Conservation (phyloP, 2,888 invertebrate genomes). For the Pteria penguin region DNA sequence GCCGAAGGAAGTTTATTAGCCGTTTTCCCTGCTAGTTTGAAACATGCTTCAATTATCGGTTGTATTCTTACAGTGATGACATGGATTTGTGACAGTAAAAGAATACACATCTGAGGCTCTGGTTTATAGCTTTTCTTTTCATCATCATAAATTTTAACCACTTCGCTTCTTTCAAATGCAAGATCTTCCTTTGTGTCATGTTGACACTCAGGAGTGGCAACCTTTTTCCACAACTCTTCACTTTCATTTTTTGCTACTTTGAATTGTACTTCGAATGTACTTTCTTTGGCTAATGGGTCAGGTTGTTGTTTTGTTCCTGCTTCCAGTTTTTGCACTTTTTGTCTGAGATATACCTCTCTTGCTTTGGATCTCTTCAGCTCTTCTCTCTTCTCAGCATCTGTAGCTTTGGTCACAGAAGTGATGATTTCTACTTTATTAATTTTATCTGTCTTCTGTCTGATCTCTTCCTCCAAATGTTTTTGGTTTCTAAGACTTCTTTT, state of each 20-base stretch:
- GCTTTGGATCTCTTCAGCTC: neutral
- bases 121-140: constrained; percentile 18
- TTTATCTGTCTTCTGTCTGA: no score
- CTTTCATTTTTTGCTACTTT: constrained; percentile 7
- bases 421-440: no score
- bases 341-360: constrained; percentile 7
- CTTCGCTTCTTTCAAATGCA: neutral
- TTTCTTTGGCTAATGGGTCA: neutral
- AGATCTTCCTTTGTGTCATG: neutral
- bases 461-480: no score
- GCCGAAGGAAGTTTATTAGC: constrained; percentile 12
- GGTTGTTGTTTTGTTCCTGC: neutral
- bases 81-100: constrained; percentile 27
- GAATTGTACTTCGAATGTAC: neutral
- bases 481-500: no score
- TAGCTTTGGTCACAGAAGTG: no score
- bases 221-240: neutral
- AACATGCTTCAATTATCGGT: constrained; percentile 16
- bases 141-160: constrained; percentile 15
- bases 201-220: neutral
- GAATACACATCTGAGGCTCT: constrained; percentile 33
- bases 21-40: constrained; percentile 13
- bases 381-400: no score
- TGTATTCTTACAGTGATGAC: constrained; percentile 21
- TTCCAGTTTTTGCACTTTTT: constrained; percentile 8